phyloP scores from a whole-genome alignment of 2,797 vertebrate genomes.

The Picus viridis region DNA sequence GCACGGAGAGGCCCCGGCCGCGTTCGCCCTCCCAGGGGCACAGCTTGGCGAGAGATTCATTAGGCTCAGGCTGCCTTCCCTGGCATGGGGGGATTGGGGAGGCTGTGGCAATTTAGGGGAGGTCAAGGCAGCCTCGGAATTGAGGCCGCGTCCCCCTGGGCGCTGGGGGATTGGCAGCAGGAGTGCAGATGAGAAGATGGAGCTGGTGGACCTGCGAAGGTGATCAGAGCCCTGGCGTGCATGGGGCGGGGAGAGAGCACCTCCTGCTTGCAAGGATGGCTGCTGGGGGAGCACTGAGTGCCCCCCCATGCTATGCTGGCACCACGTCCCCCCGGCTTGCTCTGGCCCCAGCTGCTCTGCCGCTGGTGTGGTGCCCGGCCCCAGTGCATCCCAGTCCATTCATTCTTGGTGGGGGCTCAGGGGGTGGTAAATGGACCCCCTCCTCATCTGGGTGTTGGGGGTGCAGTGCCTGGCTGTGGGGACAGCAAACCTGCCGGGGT shows the following conservation, averaged over 20 bases:
- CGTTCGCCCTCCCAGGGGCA: constrained; percentile 11
- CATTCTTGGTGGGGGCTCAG: accelerated
- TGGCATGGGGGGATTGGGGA: background rate
- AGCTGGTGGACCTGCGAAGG: background rate
- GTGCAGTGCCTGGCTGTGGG: accelerated
- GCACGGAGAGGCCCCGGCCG: background rate
- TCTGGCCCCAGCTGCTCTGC: background rate
- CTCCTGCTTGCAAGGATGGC: accelerated
- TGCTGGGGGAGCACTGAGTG: accelerated
- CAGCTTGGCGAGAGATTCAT: constrained; percentile 9
- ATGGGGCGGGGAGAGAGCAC: accelerated
- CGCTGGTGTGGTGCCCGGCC: accelerated
- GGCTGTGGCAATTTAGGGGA: constrained; percentile 38
- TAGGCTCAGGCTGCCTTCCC: background rate
- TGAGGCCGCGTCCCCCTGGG: constrained; percentile 38
- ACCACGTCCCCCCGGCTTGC: accelerated
- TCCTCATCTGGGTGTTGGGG: background rate
- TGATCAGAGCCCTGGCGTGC: accelerated
- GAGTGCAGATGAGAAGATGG: background rate
- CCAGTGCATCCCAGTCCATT: accelerated
- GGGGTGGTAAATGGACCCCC: accelerated
- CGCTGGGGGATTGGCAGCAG: background rate
- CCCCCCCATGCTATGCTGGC: accelerated
- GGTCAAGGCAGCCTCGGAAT: constrained; percentile 53
- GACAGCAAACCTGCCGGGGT: accelerated